phyloP scores from a whole-genome alignment of 2,113 vertebrate species.

The Pseudorectes ferrugineus region DNA sequence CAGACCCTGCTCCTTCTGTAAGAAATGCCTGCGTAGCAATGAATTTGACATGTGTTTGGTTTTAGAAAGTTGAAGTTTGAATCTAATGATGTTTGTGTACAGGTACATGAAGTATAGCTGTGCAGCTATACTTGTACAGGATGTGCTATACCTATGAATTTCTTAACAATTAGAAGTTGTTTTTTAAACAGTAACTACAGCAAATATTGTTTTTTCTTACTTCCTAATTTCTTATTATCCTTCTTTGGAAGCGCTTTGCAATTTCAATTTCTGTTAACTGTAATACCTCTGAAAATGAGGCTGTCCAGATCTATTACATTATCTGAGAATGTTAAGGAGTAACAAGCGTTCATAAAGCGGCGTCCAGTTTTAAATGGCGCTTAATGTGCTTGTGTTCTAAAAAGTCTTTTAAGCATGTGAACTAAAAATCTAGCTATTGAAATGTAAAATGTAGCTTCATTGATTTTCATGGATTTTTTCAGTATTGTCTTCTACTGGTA shows the following conservation, averaged over 20 bases:
- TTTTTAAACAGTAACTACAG: neutral
- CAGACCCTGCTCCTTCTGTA: neutral
- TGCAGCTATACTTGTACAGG: neutral
- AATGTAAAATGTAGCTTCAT: neutral
- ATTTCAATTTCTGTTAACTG: neutral
- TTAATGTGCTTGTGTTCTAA: neutral
- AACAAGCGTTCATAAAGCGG: neutral
- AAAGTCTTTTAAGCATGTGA: neutral
- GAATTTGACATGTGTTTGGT: neutral
- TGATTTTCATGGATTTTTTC: neutral
- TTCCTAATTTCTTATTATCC: neutral
- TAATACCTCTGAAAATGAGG: neutral
- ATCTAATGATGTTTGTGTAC: neutral
- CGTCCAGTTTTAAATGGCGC: neutral
- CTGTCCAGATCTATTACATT: neutral
- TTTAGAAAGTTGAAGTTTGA: neutral
- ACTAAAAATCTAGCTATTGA: neutral
- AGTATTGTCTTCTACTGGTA: neutral
- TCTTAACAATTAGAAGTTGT: neutral
- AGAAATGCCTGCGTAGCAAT: neutral
- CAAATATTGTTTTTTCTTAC: neutral
- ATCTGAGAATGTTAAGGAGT: neutral
- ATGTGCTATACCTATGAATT: neutral
- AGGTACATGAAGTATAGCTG: neutral
- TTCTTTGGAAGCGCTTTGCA: neutral